Percentiles rank a stretch among this genome's conserved stretches.
Evolutionary conservation across 2,113 vertebrate genomes (phyloP).

Genomic region (Eulemur macaco): DNA sequence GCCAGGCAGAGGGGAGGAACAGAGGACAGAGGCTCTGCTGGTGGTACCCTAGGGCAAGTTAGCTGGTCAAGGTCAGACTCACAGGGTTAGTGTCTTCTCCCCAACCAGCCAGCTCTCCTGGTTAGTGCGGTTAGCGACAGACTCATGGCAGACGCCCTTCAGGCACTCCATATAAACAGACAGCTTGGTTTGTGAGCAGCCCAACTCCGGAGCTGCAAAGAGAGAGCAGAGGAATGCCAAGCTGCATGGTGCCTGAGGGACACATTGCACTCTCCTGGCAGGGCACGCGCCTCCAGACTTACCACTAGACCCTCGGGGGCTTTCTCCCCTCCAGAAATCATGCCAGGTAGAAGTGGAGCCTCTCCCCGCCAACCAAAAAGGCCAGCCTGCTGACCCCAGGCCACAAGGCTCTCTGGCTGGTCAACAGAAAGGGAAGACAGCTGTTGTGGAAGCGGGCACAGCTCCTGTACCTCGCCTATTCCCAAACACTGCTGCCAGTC

Average conservation of each 20-base stretch:
- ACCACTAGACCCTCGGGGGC: background rate
- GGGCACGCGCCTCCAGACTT: background rate
- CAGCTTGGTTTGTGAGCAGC: slow-evolving; percentile 66
- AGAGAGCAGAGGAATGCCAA: slow-evolving; percentile 64
- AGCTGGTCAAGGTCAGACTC: slow-evolving; percentile 64
- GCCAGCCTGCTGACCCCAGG: background rate
- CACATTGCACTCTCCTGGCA: background rate
- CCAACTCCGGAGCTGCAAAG: slow-evolving; percentile 70
- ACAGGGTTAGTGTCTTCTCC: slow-evolving; percentile 74
- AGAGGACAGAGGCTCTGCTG: background rate
- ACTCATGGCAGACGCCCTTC: slow-evolving; percentile 65
- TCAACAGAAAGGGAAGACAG: background rate
- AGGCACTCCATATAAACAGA: slow-evolving; percentile 74
- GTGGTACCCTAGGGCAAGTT: background rate
- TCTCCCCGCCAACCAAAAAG: background rate
- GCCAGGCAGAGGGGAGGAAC: background rate
- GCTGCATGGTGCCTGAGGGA: background rate
- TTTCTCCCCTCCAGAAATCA: background rate
- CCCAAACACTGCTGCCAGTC: slow-evolving; percentile 18
- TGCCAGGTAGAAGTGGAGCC: background rate
- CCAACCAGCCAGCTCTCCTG: slow-evolving; percentile 62
- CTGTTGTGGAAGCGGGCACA: background rate
- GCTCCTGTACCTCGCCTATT: background rate
- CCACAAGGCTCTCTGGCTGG: background rate
- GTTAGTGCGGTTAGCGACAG: slow-evolving; percentile 62